phyloP scores from a whole-genome alignment of 1,140 invertebrate species.

The Amphibalanus amphitrite region DNA sequence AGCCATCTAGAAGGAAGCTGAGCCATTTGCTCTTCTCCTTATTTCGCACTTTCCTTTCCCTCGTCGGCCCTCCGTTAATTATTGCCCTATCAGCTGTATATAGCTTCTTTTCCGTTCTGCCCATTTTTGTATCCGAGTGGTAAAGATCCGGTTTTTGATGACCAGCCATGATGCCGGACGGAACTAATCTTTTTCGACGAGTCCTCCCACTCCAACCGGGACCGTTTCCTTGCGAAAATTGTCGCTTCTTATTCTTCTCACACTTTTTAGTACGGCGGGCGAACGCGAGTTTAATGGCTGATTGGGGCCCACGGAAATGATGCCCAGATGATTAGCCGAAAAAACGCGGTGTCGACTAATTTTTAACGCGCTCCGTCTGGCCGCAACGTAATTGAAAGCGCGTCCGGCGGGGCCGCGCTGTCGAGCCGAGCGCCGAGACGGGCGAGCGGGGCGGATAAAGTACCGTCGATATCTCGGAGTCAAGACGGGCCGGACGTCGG shows the following conservation, averaged over 20 bases:
- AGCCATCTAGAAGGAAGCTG: no score
- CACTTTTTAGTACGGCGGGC: background rate
- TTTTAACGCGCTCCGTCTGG: background rate
- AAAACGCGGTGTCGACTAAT: background rate
- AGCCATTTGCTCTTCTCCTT: no score
- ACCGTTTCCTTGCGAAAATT: background rate
- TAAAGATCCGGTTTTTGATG: no score
- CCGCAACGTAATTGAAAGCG: background rate
- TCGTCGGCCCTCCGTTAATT: no score
- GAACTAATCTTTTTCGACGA: no score
- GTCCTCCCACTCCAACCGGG: background rate
- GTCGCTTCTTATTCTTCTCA: background rate
- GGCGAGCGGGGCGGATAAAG: background rate
- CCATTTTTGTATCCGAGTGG: no score
- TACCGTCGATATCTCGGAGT: background rate
- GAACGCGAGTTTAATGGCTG: background rate
- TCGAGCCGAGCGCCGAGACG: no score
- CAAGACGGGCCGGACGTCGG: background rate
- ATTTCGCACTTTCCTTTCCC: no score
- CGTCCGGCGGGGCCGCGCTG: no score
- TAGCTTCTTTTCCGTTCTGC: no score
- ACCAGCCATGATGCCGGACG: no score
- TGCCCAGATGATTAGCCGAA: background rate
- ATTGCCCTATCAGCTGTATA: no score
- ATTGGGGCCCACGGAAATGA: background rate